A percentile compares a stretch with the other conserved stretches of the same genome.
These are phyloP conservation scores for Ceyx melanurus DNA, from an alignment of 2,113 vertebrate genomes.

Conservation along the genomic window DNA sequence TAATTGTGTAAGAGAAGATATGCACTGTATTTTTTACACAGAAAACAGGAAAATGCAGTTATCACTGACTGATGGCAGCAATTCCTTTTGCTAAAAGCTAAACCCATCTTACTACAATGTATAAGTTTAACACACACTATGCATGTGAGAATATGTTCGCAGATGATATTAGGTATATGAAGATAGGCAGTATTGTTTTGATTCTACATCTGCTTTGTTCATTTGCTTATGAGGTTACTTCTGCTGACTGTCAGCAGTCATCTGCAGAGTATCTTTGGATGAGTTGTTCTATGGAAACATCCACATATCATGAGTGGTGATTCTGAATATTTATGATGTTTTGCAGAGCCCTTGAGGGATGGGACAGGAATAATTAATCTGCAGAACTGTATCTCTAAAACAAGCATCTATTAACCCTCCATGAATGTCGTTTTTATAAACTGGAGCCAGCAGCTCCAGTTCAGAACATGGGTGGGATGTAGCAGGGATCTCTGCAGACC, in stretches of 20 bases:
- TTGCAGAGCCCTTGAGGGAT: not conserved
- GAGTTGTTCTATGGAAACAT: not conserved
- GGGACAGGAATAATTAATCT: not conserved
- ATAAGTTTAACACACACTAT: not conserved
- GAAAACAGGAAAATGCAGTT: not conserved
- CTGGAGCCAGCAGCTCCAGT: not conserved
- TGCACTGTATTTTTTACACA: not conserved
- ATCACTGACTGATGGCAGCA: not conserved
- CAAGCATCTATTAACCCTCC: not conserved
- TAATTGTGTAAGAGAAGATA: not conserved
- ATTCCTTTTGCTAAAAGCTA: not conserved
- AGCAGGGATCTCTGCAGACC: not conserved
- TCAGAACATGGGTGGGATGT: not conserved
- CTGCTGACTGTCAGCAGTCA: not conserved
- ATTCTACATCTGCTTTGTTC: not conserved
- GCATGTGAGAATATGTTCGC: not conserved
- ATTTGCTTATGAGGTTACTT: not conserved
- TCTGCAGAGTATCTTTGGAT: not conserved
- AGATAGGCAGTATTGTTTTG: not conserved
- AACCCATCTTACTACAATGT: not conserved
- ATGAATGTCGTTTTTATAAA: not conserved
- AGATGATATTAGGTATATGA: not conserved
- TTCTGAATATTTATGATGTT: not conserved
- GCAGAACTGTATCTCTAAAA: not conserved
- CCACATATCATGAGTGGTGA: fast-evolving